phyloP scores from a whole-genome alignment of 2,888 invertebrate species.

The Nemapogon koenigi region DNA sequence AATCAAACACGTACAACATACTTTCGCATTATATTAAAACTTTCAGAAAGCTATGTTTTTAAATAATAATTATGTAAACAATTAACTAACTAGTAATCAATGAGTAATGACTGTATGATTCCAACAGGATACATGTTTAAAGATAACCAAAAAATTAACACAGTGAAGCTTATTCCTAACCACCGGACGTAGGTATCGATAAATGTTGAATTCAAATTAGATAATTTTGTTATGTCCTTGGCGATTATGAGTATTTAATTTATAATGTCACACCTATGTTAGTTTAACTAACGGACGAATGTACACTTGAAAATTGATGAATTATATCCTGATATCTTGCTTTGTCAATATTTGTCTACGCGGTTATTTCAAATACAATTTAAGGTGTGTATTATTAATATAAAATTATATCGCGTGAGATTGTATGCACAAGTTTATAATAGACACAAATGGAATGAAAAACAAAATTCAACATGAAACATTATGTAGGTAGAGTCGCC shows the following conservation, averaged over 20 bases:
- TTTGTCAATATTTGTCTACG: conserved; percentile 4
- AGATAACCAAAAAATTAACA: conserved; percentile 30
- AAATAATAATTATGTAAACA: too few species aligned
- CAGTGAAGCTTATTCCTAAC: conserved; percentile 23
- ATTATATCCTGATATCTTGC: background rate
- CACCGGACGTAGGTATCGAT: conserved; percentile 33
- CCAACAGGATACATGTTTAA: conserved; percentile 31
- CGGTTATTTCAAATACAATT: background rate
- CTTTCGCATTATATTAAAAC: too few species aligned
- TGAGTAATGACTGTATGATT: conserved; percentile 39
- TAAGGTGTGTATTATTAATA: background rate
- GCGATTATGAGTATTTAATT: conserved; percentile 2
- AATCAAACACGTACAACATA: too few species aligned
- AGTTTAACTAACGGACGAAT: background rate
- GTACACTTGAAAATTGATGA: conserved; percentile 5
- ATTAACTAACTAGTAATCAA: conserved; percentile 24
- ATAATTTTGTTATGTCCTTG: conserved; percentile 5
- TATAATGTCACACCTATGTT: conserved; percentile 6
- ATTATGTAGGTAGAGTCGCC: too few species aligned
- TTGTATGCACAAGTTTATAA: too few species aligned
- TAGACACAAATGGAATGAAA: too few species aligned
- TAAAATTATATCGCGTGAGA: too few species aligned
- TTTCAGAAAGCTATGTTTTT: too few species aligned
- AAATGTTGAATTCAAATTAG: conserved; percentile 22
- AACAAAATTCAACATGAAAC: too few species aligned